Evolutionary conservation across 2,797 vertebrate species (phyloP), one percentile per base, ranked within the genome.

Genomic region (Acanthopagrus latus): DNA sequence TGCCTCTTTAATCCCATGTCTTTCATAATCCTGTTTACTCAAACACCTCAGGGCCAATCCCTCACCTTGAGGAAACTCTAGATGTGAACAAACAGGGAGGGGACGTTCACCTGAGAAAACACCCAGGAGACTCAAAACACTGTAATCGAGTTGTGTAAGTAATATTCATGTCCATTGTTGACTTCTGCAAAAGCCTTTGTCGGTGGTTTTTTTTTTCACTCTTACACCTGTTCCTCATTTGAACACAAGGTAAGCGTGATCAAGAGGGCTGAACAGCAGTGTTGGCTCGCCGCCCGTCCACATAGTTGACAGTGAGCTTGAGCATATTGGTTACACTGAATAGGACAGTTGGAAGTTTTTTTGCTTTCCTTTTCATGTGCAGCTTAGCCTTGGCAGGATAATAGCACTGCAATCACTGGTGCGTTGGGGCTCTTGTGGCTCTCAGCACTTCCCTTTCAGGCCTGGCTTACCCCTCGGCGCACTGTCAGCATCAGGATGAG

Each of bases 361-460:
- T 68, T 72, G 51, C 70, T 81, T 82, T 84, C 44, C 72, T 91
- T 87, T 92, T 89, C 88, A 86, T 80, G 82, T 75, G 73, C 79
- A 90, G 80, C 85, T 90, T 82, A 86, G 85, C 80, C 76, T 82
- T 78, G 58, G 74, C 77, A 72, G 81, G 81, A 90, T 91, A 91
- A 93, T 84, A 87, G 84, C 68, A 21, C 71, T 71, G 86, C 80
- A 84, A 74, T 84, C 82, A 74, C 78, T 66, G 74, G 75, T 73
- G 76, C 17, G 48, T 33, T 58, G 71, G 74, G 84, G 81, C 84
- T 87, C 84, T 81, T 88, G 91, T 93, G 89, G 81, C 84, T 85
- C 88, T 95, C 94, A 95, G 94, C 95, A 95, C 86, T 94, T 95
- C 92, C 88, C 92, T 94, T 95, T 95, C 92, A 95, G 89, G 63